These are phyloP conservation scores for Myotis findleyi DNA, from an alignment of 2,797 vertebrate species.

Conservation along the genomic window DNA sequence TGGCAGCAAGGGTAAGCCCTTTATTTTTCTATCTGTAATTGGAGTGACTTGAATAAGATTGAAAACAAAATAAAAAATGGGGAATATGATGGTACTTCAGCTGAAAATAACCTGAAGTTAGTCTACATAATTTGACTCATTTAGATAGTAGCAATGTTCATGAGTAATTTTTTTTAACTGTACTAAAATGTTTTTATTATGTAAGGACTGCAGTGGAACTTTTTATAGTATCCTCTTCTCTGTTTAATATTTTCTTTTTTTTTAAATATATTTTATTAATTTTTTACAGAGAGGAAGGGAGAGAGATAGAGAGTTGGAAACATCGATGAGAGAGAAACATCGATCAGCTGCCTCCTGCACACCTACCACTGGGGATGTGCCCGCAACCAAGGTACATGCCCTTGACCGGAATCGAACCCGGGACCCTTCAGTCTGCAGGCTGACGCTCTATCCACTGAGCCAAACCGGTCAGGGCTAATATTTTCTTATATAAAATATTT, in stretches of 20 bases:
- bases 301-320: too few species aligned
- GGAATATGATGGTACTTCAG: not conserved
- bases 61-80: not conserved
- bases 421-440: too few species aligned
- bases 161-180: slow-evolving; percentile 33
- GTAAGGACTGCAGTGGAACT: slow-evolving; percentile 37
- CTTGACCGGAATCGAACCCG: too few species aligned
- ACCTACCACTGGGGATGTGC: too few species aligned
- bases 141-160: slow-evolving; percentile 6
- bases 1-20: slow-evolving; percentile 4
- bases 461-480: not conserved
- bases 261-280: not conserved
- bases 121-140: not conserved
- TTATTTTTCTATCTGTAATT: slow-evolving; percentile 41
- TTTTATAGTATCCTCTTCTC: not conserved
- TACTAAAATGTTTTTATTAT: slow-evolving; percentile 26
- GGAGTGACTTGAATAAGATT: slow-evolving; percentile 8
- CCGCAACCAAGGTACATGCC: too few species aligned
- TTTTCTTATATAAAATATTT: slow-evolving; percentile 43
- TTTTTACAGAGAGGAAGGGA: too few species aligned
- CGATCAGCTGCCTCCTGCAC: too few species aligned
- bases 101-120: slow-evolving; percentile 51
- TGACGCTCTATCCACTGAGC: too few species aligned
- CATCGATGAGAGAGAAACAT: too few species aligned
- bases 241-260: slow-evolving; percentile 49